A percentile compares a stretch with the other conserved stretches of the same genome.
Evolutionary conservation across 2,113 vertebrate species (phyloP).

Genomic region (Rhegmatorhina hoffmannsi): DNA sequence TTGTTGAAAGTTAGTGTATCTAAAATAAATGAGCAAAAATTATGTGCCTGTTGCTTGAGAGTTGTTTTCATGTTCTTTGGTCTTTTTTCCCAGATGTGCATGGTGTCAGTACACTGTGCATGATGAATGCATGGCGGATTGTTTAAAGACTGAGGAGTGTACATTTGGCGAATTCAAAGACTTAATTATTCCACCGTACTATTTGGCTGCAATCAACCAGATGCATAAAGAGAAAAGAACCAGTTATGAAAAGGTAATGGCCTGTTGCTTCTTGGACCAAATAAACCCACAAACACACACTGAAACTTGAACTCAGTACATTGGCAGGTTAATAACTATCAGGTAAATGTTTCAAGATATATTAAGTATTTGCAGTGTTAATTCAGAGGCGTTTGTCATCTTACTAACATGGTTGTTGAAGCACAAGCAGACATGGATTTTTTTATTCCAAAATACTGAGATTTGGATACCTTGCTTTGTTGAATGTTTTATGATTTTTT

Average conservation of each 20-base stretch:
- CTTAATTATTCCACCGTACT: slow-evolving; percentile 92
- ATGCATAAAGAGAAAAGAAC: slow-evolving; percentile 83
- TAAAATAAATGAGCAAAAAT: neutral
- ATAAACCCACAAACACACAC: neutral
- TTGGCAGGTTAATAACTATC: neutral
- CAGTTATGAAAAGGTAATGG: slow-evolving; percentile 83
- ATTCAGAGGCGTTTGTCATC: neutral
- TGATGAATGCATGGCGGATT: slow-evolving; percentile 86
- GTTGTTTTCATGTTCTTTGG: neutral
- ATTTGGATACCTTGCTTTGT: neutral
- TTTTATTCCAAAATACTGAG: neutral
- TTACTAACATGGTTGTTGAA: neutral
- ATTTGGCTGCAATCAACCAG: slow-evolving; percentile 87
- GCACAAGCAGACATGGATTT: neutral
- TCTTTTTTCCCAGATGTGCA: slow-evolving; percentile 80
- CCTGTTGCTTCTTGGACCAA: neutral
- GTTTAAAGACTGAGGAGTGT: slow-evolving; percentile 77
- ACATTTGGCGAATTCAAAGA: slow-evolving; percentile 91
- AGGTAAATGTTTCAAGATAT: neutral
- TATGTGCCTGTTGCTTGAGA: neutral
- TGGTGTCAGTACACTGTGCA: slow-evolving; percentile 96
- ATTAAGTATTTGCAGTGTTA: neutral
- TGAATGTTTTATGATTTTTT: neutral
- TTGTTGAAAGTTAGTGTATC: neutral
- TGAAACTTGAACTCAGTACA: neutral